Percentiles rank a stretch among this genome's conserved stretches.
Evolutionary conservation across 2,888 invertebrate species (phyloP).

Genomic region (Poecilobothrus nobilitatus): DNA sequence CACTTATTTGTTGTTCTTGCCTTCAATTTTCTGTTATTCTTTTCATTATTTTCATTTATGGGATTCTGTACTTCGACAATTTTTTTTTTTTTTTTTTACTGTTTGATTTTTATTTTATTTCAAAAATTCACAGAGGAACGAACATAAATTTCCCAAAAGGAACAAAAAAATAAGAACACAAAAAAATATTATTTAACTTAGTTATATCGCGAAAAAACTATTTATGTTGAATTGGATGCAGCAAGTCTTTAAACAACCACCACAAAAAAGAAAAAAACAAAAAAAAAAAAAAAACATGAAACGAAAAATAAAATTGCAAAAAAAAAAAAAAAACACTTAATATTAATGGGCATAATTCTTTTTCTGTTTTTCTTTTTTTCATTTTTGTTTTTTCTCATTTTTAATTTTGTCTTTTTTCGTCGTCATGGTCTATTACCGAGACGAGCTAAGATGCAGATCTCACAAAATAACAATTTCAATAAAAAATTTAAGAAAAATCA

Average conservation of each 20-base stretch:
- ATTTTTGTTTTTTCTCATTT: background rate
- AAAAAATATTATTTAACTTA: too few relatives aligned
- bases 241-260: background rate
- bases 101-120: too few relatives aligned
- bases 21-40: too few relatives aligned
- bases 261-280: background rate
- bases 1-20: too few relatives aligned
- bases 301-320: too few relatives aligned
- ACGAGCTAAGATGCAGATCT: background rate
- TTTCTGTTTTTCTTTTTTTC: background rate
- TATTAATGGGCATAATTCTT: constrained; percentile 4
- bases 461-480: background rate
- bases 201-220: too few relatives aligned
- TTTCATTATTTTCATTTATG: too few relatives aligned
- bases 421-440: background rate
- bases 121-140: background rate
- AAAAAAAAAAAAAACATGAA: background rate
- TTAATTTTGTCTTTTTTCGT: background rate
- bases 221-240: too few relatives aligned
- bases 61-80: too few relatives aligned
- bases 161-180: background rate
- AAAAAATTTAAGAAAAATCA: too few relatives aligned
- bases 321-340: background rate
- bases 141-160: background rate
- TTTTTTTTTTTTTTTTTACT: too few relatives aligned